Conservation (phyloP, 2,113 vertebrate species). For the Perca flavescens region DNA sequence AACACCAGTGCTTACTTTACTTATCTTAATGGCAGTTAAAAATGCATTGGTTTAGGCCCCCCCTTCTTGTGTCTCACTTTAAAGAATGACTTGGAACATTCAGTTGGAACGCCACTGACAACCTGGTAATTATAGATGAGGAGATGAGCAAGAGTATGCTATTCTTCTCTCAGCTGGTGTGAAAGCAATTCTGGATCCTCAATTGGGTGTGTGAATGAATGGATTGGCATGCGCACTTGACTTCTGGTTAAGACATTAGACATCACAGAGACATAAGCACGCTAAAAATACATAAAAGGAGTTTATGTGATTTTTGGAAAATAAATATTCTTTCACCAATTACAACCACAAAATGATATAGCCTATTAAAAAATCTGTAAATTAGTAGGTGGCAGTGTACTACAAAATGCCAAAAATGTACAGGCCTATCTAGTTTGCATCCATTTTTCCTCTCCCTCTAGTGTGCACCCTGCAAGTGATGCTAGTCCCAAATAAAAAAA, state of each 20-base stretch:
- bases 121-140: conserved; percentile 23
- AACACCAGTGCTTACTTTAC: not conserved
- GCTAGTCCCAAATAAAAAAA: not conserved
- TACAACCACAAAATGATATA: not conserved
- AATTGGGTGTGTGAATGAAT: not conserved
- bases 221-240: not conserved
- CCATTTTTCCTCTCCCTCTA: not conserved
- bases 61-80: conserved; percentile 29
- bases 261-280: too few species aligned
- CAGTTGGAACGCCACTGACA: conserved; percentile 15
- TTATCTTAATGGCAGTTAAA: conserved; percentile 25
- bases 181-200: not conserved
- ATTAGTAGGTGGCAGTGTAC: not conserved
- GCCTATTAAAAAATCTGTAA: not conserved
- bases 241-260: not conserved
- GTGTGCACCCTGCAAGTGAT: not conserved
- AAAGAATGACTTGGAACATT: conserved; percentile 22
- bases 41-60: conserved; percentile 28
- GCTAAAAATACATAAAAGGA: not conserved
- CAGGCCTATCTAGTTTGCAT: not conserved
- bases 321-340: not conserved
- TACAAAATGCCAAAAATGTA: not conserved
- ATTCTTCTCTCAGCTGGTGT: too few species aligned
- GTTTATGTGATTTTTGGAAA: not conserved
- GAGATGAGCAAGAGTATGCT: not conserved